phyloP scores from a whole-genome alignment of 2,888 invertebrate genomes.

The Xylota sylvarum region DNA sequence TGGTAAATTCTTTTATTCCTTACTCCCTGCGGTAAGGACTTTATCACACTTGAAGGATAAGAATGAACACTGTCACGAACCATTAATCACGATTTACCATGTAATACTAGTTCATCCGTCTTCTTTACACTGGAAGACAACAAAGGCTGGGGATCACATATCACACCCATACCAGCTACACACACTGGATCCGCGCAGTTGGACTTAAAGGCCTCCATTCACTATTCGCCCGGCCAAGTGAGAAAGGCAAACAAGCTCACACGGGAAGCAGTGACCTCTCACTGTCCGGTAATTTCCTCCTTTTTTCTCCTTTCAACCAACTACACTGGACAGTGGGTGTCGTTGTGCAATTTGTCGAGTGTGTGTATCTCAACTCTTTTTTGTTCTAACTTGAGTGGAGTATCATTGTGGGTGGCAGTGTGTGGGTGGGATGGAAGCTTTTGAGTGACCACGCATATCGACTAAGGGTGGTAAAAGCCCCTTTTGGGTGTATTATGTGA shows the following conservation, averaged over 20 bases:
- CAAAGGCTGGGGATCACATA: conserved; percentile 4
- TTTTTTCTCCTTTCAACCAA: conserved; percentile 9
- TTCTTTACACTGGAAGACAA: conserved; percentile 17
- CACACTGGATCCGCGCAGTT: not conserved
- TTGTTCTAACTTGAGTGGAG: conserved; percentile 2
- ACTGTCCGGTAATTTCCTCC: conserved; percentile 27
- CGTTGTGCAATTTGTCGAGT: conserved; percentile 36
- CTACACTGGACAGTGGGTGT: conserved; percentile 5
- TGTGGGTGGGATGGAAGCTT: conserved; percentile 19
- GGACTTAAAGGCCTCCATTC: conserved; percentile 14
- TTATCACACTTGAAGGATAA: conserved; percentile 33
- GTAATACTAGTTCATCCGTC: conserved; percentile 23
- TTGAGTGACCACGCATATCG: conserved; percentile 17
- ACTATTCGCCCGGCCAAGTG: not conserved
- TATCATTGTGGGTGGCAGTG: not conserved
- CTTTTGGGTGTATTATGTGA: conserved; percentile 33
- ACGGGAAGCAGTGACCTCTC: conserved; percentile 47
- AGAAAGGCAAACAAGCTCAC: conserved; percentile 14
- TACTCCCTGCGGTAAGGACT: not conserved
- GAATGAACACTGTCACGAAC: conserved; percentile 12
- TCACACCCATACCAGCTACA: not conserved
- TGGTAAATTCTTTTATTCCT: not conserved
- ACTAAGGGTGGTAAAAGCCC: conserved; percentile 19
- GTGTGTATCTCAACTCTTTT: conserved; percentile 33
- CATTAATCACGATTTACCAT: conserved; percentile 48